Evolutionary conservation across 2,888 invertebrate species (phyloP), one percentile per base, ranked within the genome.

Genomic region (Beris chalybata): DNA sequence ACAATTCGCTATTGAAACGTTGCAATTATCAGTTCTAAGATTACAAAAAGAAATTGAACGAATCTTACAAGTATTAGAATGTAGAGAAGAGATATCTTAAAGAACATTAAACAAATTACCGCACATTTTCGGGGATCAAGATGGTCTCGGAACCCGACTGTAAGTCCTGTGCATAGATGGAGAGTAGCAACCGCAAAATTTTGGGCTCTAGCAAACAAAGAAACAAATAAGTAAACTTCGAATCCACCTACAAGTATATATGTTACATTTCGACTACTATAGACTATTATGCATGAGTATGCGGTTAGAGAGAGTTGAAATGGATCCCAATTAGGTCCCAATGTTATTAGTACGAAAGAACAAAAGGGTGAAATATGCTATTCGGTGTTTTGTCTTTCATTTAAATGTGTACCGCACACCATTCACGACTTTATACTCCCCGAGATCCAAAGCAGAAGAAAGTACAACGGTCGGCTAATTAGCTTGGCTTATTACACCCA

Each of bases 401-500:
- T 30, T 54, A 43, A 67, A 55, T 30, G 43, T 48, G 61, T 50
- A 44, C 38, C 13, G 38, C 38, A 15, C 32, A 32, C 11, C 32
- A 61, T 38, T 5, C 54, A 12, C n/a, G 30, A 43, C n/a, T 56
- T 48, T 48, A 44, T 44, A 15, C 48, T 48, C n/a, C 13, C 15
- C 6, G 48, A n/a, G 48, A 48, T 13, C 48, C 13, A 6, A 44
- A 4, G 22, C 22, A 58, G 48, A 59, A 61, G 61, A 66, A 67
- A 69, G 55, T 64, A 67, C 69, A 61, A 69, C 69, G 69, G 69
- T 66, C 69, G 66, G 65, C 69, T 69, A 69, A 69, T 69, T 69
- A 69, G 69, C 69, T 65, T 59, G 67, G 69, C 69, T 69, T 69
- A 69, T 69, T 69, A 69, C 69, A 50, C 67, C 69, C 67, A 69